phyloP scores from a whole-genome alignment of 2,888 invertebrate species.

The Meiosimyza decipiens region DNA sequence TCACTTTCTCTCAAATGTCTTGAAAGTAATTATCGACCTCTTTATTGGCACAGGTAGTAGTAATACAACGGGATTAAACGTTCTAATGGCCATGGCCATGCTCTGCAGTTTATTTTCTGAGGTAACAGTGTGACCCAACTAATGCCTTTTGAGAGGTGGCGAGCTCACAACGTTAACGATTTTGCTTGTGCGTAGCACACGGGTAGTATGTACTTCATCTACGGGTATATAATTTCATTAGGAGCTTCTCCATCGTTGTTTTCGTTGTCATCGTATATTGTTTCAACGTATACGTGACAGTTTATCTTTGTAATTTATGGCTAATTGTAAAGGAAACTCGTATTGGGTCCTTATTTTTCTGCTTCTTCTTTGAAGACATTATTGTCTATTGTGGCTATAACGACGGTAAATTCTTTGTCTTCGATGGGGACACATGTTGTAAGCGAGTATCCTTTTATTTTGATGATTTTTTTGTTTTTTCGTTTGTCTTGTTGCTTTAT shows the following conservation, averaged over 20 bases:
- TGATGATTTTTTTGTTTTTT: background rate
- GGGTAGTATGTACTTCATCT: background rate
- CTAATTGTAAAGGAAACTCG: conserved; percentile 33
- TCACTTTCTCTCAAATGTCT: background rate
- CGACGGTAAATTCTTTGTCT: background rate
- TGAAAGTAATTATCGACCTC: conserved; percentile 33
- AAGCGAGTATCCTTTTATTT: background rate
- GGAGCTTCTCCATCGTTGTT: background rate
- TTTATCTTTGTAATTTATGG: conserved; percentile 35
- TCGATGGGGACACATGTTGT: background rate
- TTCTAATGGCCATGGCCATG: conserved; percentile 24
- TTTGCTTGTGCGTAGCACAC: conserved; percentile 10
- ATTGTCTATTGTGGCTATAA: conserved; percentile 3
- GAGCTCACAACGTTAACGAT: background rate
- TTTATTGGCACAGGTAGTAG: conserved; percentile 29
- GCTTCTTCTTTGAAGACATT: background rate
- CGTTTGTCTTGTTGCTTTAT: background rate
- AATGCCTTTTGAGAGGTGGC: conserved; percentile 8
- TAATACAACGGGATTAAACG: conserved; percentile 31
- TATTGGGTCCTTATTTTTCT: conserved; percentile 10
- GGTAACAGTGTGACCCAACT: conserved; percentile 4
- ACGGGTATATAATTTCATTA: conserved; percentile 29
- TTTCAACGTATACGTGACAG: conserved; percentile 24
- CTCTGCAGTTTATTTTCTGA: conserved; percentile 15
- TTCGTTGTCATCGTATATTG: background rate